Base-by-base conservation (phyloP, 64 coral and sea anemone genomes). In the Pocillopora damicornis region DNA sequence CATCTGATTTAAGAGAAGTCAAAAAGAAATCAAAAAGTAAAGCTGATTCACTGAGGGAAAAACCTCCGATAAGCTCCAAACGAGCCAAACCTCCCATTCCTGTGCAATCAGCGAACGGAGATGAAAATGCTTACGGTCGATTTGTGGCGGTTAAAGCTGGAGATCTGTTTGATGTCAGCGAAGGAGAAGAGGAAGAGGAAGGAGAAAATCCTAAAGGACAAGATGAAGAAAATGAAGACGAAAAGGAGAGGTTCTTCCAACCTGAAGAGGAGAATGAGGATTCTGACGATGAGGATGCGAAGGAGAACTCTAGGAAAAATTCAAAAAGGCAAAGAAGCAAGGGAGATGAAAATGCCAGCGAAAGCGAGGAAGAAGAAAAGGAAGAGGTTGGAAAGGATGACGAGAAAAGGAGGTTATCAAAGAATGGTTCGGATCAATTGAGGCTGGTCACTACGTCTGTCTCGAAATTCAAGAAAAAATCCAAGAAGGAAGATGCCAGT, bases 81-180 rank as follows among this genome's bases (percentile, higher is more conserved):
- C 62, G 72, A 14, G 15, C 58, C 2, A 64, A 60, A 22, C 75
- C 23, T 7, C 10, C 57, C 17, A 45, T 73, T 11, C 72, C 72
- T 11, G 17, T 30, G 17, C 25, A 60, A 75, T 69, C 18, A 73
- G 60, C 37, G 63, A 56, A 58, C 1, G 68, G 86, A 87, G 63
- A 42, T 0, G 81, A 67, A 18, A 56, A 22, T 38, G 18, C 61
- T 1, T 68, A 75, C 35, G 88, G 15, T 59, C 66, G 30, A 4
- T 90, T 97, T 63, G 80, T 77, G 58, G 76, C 90, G 66, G 62
- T 91, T 15, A 81, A 87, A 37, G 94, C 88, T 37, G 91, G 90
- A 63, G 76, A 71, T 73, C 75, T 93, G 45, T 90, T 96, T 74
- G 83, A 90, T 63, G 59, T 93, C 4, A 93, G 91, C 51, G 94